Conservation (phyloP, 2,888 invertebrate species). For the Spodoptera picta region DNA sequence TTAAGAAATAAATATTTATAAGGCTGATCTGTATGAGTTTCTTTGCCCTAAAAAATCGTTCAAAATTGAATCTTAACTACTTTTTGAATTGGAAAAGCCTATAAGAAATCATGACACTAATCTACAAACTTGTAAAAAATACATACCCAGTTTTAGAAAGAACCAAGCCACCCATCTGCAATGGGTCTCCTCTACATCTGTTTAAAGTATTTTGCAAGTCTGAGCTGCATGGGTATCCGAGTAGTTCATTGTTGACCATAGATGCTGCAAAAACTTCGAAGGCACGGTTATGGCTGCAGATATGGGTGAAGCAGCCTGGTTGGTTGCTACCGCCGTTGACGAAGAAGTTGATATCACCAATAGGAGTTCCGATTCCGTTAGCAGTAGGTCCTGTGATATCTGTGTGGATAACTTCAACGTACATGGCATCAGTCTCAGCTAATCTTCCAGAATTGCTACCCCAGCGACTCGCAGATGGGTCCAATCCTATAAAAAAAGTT, state of each 20-base stretch:
- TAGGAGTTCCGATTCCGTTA: slow-evolving; percentile 91
- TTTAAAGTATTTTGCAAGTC: slow-evolving; percentile 61
- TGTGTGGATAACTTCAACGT: slow-evolving; percentile 77
- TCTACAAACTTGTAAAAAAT: neutral
- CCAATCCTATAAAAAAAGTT: slow-evolving; percentile 61
- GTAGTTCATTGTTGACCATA: slow-evolving; percentile 52
- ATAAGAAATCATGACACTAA: neutral
- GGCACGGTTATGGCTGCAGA: slow-evolving; percentile 61
- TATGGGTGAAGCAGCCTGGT: slow-evolving; percentile 71
- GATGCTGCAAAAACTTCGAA: slow-evolving; percentile 63
- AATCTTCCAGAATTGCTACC: slow-evolving; percentile 60
- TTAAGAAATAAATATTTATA: too few species aligned
- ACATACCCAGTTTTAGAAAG: slow-evolving; percentile 66
- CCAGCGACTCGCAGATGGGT: slow-evolving; percentile 68
- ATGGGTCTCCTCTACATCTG: slow-evolving; percentile 58
- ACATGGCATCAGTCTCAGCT: slow-evolving; percentile 61
- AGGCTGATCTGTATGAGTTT: too few species aligned
- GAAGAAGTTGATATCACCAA: slow-evolving; percentile 96
- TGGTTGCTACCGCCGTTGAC: slow-evolving; percentile 94
- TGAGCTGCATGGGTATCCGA: slow-evolving; percentile 62
- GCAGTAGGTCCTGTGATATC: slow-evolving; percentile 62
- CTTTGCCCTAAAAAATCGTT: too few species aligned
- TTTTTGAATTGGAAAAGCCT: too few species aligned
- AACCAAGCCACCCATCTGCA: slow-evolving; percentile 64
- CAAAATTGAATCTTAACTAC: too few species aligned